Evolutionary conservation across 2,113 vertebrate species (phyloP), one percentile per base, ranked within the genome.

Genomic region (Fukomys damarensis): DNA sequence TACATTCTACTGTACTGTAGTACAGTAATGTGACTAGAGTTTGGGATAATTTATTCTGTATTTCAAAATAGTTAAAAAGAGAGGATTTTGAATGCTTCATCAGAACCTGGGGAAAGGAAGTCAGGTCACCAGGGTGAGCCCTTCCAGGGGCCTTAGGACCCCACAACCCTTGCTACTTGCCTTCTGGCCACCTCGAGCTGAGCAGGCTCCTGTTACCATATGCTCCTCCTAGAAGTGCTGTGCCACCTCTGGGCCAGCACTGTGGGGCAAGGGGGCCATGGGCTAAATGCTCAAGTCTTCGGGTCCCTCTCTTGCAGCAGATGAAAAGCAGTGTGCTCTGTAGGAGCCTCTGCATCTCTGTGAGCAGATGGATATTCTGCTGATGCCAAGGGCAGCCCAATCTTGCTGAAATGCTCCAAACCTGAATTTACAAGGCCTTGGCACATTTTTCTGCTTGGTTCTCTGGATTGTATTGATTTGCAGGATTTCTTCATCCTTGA

Each of bases 171-270:
- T 26, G 41, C 41, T 46, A 13, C 24, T 76, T 14, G 38, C 70
- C 38, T 76, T 46, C 41, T 76, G 41, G 26, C 26, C 26, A 6
- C 72, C 41, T 16, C 5, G 41, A 76, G 72, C 24, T 76, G 24
- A 46, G 22, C 26, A 76, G 72, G 41, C 41, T 26, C 28, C 70
- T 1, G 1, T 74, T 41, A 46, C 72, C 72, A 46, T 7, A 26
- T 13, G 28, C 41, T 46, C 24, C 12, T 3, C 26, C 13, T 9
- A 2, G 72, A 30, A 28, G 41, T 7, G 41, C 41, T 46, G 24
- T 2, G 20, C 41, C 72, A 30, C 72, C 24, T 28, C 12, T 1
- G 11, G 5, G 41, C 1, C 0, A 2, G 26, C 1, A 2, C 72
- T 76, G 24, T 28, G 41, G 26, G 5, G 1, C 16, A 13, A 76